phyloP scores from a whole-genome alignment of 2,888 invertebrate species.

The Brassicogethes aeneus region DNA sequence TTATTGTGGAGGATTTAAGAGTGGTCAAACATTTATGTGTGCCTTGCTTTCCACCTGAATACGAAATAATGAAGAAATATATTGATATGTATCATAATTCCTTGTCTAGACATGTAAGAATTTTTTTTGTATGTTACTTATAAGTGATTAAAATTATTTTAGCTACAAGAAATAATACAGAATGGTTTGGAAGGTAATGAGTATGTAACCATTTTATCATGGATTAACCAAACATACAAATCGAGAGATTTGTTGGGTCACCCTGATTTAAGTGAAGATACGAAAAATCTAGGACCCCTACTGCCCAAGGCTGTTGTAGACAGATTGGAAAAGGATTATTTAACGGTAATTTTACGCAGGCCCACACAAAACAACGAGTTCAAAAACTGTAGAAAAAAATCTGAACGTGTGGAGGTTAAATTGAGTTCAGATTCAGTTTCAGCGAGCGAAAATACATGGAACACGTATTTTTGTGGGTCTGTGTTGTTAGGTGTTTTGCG shows the following conservation, averaged over 20 bases:
- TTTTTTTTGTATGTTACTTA: neutral
- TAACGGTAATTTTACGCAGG: constrained; percentile 52
- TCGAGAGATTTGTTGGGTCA: constrained; percentile 83
- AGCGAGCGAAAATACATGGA: too few relatives aligned
- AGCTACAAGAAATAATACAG: constrained; percentile 81
- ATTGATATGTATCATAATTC: constrained; percentile 90
- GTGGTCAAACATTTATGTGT: constrained; percentile 85
- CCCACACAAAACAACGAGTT: too few relatives aligned
- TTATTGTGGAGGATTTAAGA: constrained; percentile 83
- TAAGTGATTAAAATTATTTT: constrained; percentile 11
- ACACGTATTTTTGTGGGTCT: too few relatives aligned
- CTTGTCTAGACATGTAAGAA: constrained; percentile 67
- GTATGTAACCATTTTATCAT: constrained; percentile 86
- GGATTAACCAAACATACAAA: constrained; percentile 87
- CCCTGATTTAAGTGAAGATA: constrained; percentile 55
- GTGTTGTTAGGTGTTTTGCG: too few relatives aligned
- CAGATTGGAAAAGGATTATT: constrained; percentile 72
- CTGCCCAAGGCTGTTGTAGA: constrained; percentile 66
- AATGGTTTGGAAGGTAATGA: constrained; percentile 92
- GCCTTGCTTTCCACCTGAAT: constrained; percentile 93
- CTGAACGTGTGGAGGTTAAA: too few relatives aligned
- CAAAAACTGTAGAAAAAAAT: constrained; percentile 1
- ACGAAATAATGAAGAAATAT: constrained; percentile 85
- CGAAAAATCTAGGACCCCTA: constrained; percentile 59
- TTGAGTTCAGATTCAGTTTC: too few relatives aligned